phyloP scores from a whole-genome alignment of 1,140 invertebrate species.

The Leptestheria dahalacensis region DNA sequence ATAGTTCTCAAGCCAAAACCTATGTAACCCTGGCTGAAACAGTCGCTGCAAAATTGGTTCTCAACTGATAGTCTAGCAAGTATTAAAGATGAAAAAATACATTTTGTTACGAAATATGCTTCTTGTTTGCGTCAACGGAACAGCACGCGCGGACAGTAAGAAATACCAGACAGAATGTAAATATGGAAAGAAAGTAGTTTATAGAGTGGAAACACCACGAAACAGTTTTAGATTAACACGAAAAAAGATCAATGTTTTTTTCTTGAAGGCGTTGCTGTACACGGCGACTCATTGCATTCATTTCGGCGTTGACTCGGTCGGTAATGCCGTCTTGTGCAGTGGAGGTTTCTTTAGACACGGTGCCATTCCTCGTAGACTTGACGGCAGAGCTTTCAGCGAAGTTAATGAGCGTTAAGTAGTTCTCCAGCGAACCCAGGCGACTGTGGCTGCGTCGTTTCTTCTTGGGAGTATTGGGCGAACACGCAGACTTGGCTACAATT shows the following conservation, averaged over 20 bases:
- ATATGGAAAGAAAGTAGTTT: neutral
- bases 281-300: neutral
- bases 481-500: neutral
- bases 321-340: too few relatives aligned
- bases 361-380: neutral
- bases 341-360: neutral
- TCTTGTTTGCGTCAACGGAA: neutral
- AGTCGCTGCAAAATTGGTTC: neutral
- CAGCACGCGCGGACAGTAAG: too few relatives aligned
- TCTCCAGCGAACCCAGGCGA: neutral
- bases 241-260: neutral
- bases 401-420: neutral
- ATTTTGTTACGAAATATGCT: neutral
- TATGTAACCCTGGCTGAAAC: neutral
- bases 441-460: neutral
- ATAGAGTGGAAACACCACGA: neutral
- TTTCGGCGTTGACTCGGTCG: neutral
- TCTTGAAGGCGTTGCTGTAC: neutral
- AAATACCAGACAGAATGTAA: neutral
- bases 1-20: conserved; percentile 32
- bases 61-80: too few relatives aligned
- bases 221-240: neutral
- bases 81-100: neutral
- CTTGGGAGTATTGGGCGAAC: neutral
- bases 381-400: neutral